Base-by-base conservation (phyloP, 2,113 vertebrate species). In the Callipepla squamata region DNA sequence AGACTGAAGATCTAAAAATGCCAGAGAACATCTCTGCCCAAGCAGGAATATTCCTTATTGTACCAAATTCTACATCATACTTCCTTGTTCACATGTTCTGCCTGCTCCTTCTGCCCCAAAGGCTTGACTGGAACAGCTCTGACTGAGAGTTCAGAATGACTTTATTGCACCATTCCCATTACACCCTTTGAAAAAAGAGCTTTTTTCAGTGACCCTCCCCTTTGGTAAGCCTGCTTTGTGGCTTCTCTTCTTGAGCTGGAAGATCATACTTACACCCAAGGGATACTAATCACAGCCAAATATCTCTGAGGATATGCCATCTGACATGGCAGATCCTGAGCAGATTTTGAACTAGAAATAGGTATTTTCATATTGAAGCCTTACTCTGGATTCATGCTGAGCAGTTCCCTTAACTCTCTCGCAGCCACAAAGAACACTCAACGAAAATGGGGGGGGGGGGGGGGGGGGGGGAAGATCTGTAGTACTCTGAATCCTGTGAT, bases 91-190 rank as follows among this genome's bases (percentile, higher is more conserved):
- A 63, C 61, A 75, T 34, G 40, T 70, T 36, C 47, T 51, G 90
- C 87, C 67, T 93, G 63, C 80, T 94, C 76, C 68, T 42, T 80
- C 72, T 78, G 15, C 9, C 19, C 73, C 67, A 87, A 89, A 90
- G 47, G 67, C 69, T 96, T 94, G 93, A 85, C 83, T 91, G 83
- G 38, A 87, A 96, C 70, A 89, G 92, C 80, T 96, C 80, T 73
- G 75, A 87, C 4, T 10, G 92, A 84, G 66, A 80, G 89, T 94
- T 94, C 59, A 81, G 85, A 74, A 86, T 75, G 94, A 95, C 85
- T 93, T 97, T 98, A 98, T 98, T 97, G 97, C 98, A 98, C 98
- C 96, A 94, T 96, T 95, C 97, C 98, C 96, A 95, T 95, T 92
- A 95, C 95, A 93, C 94, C 89, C 90, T 96, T 58, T 8, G 90